phyloP scores from a whole-genome alignment of 35 echinoderm and acorn worm genomes.

The Hemicentrotus pulcherrimus region DNA sequence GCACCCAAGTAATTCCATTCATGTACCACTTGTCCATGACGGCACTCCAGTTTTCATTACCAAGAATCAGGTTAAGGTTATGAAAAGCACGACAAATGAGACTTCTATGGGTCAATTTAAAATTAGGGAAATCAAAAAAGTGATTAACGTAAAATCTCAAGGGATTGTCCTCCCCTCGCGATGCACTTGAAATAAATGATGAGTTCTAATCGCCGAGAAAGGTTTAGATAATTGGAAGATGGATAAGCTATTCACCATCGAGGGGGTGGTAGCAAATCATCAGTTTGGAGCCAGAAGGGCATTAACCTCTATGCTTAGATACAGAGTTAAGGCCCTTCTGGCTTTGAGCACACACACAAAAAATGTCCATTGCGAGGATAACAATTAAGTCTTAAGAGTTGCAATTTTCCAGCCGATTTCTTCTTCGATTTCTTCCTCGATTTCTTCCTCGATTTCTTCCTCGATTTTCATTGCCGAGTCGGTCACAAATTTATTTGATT shows the following conservation, averaged over 20 bases:
- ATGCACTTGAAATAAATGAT: background rate
- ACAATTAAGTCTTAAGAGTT: no score
- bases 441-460: no score
- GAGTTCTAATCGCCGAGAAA: background rate
- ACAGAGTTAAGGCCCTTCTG: no score
- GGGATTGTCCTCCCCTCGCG: background rate
- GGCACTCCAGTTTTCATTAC: background rate
- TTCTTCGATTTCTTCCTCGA: no score
- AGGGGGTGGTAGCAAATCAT: background rate
- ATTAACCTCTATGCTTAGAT: no score
- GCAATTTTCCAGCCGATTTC: background rate
- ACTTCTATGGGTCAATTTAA: background rate
- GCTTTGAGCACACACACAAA: no score
- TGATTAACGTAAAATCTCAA: background rate
- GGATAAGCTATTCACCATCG: background rate
- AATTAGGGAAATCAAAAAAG: background rate
- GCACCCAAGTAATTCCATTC: background rate
- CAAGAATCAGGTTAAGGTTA: background rate
- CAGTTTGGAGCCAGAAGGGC: no score
- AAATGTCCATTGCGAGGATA: no score
- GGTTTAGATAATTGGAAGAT: background rate
- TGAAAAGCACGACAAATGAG: background rate
- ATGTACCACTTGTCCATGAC: background rate
- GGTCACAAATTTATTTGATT: background rate
- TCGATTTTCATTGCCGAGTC: background rate